phyloP scores from a whole-genome alignment of 2,797 vertebrate species.

The Hyperoplus lanceolatus region DNA sequence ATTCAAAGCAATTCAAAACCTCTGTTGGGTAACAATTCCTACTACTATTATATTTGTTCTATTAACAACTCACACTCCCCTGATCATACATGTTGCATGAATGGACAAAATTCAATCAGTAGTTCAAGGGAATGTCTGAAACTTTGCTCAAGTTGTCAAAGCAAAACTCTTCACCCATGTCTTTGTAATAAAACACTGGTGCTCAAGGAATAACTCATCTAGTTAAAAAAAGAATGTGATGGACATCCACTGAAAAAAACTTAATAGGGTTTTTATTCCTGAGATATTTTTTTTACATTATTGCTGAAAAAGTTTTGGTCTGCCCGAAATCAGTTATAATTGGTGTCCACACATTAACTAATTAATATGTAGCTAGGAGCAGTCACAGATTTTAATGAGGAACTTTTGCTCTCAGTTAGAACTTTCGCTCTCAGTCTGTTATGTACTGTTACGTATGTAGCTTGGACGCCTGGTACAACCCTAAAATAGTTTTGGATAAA shows the following conservation, averaged over 20 bases:
- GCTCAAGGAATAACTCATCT: constrained; percentile 15
- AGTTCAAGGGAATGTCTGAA: constrained; percentile 27
- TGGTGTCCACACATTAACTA: constrained; percentile 40
- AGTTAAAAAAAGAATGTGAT: constrained; percentile 1
- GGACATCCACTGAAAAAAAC: constrained; percentile 33
- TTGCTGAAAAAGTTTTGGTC: constrained; percentile 26
- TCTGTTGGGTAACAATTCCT: neutral
- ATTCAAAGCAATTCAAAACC: constrained; percentile 26
- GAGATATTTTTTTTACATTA: constrained; percentile 28
- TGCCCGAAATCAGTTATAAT: constrained; percentile 46
- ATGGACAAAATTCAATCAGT: constrained; percentile 8
- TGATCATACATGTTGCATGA: neutral
- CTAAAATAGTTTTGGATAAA: constrained; percentile 8
- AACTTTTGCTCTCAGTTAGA: constrained; percentile 37
- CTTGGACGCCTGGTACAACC: neutral
- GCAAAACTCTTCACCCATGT: neutral
- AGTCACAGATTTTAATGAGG: constrained; percentile 57
- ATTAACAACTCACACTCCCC: neutral
- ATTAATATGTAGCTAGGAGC: constrained; percentile 66
- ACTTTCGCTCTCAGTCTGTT: constrained; percentile 31
- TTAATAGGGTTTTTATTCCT: constrained; percentile 31
- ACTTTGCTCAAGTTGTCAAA: constrained; percentile 29
- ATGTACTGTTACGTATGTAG: neutral
- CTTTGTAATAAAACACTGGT: constrained; percentile 10
- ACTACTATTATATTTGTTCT: constrained; percentile 14